phyloP scores from a whole-genome alignment of 2,888 invertebrate species.

The Crepidodera aurea region DNA sequence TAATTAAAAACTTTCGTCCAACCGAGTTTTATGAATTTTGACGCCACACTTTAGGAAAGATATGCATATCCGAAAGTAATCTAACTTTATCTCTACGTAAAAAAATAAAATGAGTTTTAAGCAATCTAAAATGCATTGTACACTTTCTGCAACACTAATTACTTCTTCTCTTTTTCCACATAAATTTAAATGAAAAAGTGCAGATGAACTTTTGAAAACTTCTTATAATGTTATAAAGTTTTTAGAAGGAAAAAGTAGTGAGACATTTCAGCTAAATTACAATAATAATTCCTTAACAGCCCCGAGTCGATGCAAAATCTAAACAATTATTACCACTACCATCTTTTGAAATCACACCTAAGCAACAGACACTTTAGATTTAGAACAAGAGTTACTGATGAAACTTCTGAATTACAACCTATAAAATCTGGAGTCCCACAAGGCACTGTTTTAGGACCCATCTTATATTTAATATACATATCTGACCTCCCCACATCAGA shows the following conservation, averaged over 20 bases:
- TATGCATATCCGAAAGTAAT: conserved; percentile 28
- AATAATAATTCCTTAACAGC: conserved; percentile 25
- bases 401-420: no score
- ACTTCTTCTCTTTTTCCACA: conserved; percentile 21
- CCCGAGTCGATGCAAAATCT: conserved; percentile 9
- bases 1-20: conserved; percentile 19
- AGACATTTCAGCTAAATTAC: conserved; percentile 16
- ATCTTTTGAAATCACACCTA: no score
- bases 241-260: not conserved
- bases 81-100: conserved; percentile 27
- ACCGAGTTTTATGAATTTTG: conserved; percentile 15
- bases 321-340: no score
- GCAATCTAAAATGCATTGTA: no score
- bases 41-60: conserved; percentile 14
- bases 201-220: conserved; percentile 19
- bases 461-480: no score
- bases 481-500: no score
- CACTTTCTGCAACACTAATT: conserved; percentile 26
- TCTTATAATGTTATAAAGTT: conserved; percentile 25
- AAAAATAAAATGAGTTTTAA: no score
- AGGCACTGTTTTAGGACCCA: no score
- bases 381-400: no score
- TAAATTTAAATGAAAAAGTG: conserved; percentile 34
- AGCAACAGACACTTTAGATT: no score
- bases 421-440: no score